phyloP scores from a whole-genome alignment of 1,140 invertebrate genomes.

The Micrasema minimum region DNA sequence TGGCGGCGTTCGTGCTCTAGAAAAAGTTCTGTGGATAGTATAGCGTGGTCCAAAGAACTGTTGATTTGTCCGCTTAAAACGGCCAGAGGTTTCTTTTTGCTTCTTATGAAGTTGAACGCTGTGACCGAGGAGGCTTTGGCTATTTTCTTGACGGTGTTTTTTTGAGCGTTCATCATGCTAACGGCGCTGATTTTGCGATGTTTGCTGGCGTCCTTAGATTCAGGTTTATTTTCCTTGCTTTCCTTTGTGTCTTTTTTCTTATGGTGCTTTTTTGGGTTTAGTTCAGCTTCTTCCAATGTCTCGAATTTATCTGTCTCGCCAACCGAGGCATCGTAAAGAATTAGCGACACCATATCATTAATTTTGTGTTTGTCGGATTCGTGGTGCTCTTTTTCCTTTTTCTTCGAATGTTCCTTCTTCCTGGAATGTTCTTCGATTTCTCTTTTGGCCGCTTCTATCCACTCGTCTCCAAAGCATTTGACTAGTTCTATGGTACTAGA shows the following conservation, averaged over 20 bases:
- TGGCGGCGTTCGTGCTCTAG: conserved; percentile 61
- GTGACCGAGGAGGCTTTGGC: conserved; percentile 59
- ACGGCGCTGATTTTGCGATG: conserved; percentile 57
- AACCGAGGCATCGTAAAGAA: conserved; percentile 47
- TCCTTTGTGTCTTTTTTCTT: conserved; percentile 61
- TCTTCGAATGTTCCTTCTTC: conserved; percentile 55
- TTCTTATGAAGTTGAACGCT: conserved; percentile 62
- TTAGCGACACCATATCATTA: conserved; percentile 39
- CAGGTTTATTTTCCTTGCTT: no score
- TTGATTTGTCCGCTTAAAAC: no score
- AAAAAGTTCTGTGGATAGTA: conserved; percentile 60
- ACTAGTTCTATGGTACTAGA: conserved; percentile 76
- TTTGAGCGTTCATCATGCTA: conserved; percentile 61
- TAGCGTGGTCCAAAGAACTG: conserved; percentile 56
- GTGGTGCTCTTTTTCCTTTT: conserved; percentile 37
- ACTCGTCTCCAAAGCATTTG: conserved; percentile 62
- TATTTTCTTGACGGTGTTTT: conserved; percentile 54
- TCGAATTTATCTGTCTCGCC: conserved; percentile 50
- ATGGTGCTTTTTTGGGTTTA: conserved; percentile 59
- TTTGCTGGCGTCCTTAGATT: conserved; percentile 59
- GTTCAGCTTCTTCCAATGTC: conserved; percentile 58
- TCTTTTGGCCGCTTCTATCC: conserved; percentile 60
- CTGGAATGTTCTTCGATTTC: conserved; percentile 62
- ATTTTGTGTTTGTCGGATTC: conserved; percentile 43
- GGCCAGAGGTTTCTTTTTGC: conserved; percentile 60